These are phyloP conservation scores for Parnassius mnemosyne DNA, from an alignment of 2,888 invertebrate species.

Conservation along the genomic window DNA sequence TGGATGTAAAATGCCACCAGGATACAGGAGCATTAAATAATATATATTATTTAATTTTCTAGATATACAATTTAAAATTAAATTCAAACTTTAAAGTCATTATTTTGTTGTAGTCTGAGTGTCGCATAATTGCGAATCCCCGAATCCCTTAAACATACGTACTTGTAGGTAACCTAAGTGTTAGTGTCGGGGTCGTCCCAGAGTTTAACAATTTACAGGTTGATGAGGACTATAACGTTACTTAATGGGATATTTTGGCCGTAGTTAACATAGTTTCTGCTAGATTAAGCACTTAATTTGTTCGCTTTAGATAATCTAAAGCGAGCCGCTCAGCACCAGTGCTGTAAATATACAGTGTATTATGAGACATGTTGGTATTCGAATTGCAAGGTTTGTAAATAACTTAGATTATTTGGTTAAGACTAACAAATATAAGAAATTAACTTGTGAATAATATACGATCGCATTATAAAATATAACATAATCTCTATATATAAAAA, in stretches of 20 bases:
- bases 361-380: conserved; percentile 18
- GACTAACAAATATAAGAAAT: too few relatives aligned
- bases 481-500: too few relatives aligned
- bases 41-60: too few relatives aligned
- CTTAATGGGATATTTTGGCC: conserved; percentile 27
- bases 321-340: conserved; percentile 11
- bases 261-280: conserved; percentile 28
- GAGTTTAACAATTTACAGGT: conserved; percentile 24
- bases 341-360: conserved; percentile 6
- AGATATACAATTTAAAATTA: too few relatives aligned
- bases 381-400: conserved; percentile 2
- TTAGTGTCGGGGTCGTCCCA: conserved; percentile 19
- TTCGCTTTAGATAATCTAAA: conserved; percentile 22
- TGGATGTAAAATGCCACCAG: too few relatives aligned
- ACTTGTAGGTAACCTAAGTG: conserved; percentile 16
- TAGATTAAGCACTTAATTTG: conserved; percentile 27
- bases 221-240: conserved; percentile 27
- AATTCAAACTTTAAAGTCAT: too few relatives aligned
- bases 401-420: not conserved
- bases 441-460: too few relatives aligned
- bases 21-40: too few relatives aligned
- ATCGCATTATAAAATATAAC: too few relatives aligned
- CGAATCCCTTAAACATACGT: not conserved
- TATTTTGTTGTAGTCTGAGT: too few relatives aligned
- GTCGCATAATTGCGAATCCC: too few relatives aligned